phyloP scores from a whole-genome alignment of 1,140 invertebrate species.

The Caerostris darwini region DNA sequence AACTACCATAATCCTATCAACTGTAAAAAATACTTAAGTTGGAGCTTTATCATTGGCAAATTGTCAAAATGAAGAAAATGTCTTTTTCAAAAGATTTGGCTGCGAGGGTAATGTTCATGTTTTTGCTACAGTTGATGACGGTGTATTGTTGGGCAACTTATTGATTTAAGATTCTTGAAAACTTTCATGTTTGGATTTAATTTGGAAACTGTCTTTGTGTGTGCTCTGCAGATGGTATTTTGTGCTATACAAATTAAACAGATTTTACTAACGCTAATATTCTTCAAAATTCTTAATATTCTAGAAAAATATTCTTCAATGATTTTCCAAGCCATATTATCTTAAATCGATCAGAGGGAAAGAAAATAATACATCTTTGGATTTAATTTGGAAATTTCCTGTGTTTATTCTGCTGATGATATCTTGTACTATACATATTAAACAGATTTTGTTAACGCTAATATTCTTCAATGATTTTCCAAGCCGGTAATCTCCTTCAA shows the following conservation, averaged over 20 bases:
- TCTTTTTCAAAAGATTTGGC: background rate
- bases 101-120: background rate
- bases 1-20: constrained; percentile 48
- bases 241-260: background rate
- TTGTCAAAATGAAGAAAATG: constrained; percentile 43
- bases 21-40: constrained; percentile 28
- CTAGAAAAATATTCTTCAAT: too few species aligned
- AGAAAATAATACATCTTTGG: too few species aligned
- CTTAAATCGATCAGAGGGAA: too few species aligned
- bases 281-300: too few species aligned
- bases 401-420: background rate
- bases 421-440: background rate
- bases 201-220: background rate
- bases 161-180: background rate
- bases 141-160: background rate
- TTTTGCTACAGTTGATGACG: background rate
- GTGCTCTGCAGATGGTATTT: background rate
- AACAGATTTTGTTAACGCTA: too few species aligned
- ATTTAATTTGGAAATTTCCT: background rate
- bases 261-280: too few species aligned
- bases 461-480: too few species aligned
- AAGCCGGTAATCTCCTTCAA: too few species aligned
- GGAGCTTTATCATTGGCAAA: constrained; percentile 40
- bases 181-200: background rate
- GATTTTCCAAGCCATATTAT: too few species aligned